Evolutionary conservation across 2,888 invertebrate species (phyloP).

Genomic region (Lampropteryx suffumata): DNA sequence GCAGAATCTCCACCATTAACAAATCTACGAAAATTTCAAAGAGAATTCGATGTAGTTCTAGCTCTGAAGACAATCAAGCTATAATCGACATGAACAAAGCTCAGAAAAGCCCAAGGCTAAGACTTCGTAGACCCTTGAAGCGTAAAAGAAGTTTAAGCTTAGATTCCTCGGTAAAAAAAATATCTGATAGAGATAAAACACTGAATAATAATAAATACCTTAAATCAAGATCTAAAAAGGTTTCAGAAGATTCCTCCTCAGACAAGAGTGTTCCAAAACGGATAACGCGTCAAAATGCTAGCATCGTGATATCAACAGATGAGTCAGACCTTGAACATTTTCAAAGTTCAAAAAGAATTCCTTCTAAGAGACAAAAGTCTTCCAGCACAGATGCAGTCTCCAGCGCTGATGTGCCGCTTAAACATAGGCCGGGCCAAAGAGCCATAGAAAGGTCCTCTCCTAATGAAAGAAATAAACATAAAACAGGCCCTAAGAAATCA

Average conservation of each 20-base stretch:
- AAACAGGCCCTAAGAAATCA: neutral
- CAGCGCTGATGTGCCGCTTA: too few species aligned
- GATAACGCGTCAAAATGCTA: neutral
- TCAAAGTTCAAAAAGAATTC: neutral
- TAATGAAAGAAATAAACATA: neutral
- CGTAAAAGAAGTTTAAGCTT: neutral
- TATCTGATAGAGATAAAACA: neutral
- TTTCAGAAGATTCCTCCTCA: neutral
- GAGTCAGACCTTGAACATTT: neutral
- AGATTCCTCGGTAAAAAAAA: neutral
- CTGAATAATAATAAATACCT: constrained; percentile 3
- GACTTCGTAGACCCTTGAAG: constrained; percentile 1
- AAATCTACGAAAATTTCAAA: neutral
- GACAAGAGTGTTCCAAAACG: neutral
- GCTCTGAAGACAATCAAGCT: neutral
- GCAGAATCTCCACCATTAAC: neutral
- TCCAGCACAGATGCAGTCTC: neutral
- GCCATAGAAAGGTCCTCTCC: too few species aligned
- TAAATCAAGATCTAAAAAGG: neutral
- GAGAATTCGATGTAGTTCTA: neutral
- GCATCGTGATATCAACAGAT: constrained; percentile 4
- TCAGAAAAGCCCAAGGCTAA: neutral
- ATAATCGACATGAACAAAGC: neutral
- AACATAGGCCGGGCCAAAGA: too few species aligned
- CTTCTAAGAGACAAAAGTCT: neutral